Conservation (phyloP, 2,888 invertebrate species). For the Micropterix aruncella region DNA sequence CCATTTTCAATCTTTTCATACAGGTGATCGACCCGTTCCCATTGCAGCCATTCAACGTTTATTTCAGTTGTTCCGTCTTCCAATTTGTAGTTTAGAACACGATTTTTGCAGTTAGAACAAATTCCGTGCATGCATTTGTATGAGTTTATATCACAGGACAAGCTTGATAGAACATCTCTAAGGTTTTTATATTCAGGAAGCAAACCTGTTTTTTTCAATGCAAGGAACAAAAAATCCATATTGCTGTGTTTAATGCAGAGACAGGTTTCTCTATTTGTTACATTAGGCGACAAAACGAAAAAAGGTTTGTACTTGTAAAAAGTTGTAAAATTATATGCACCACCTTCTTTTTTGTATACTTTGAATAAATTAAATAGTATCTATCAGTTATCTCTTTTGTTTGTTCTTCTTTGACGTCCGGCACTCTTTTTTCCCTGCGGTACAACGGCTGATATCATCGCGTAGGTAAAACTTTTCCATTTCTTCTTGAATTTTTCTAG, state of each 20-base stretch:
- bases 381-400: neutral
- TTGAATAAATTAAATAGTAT: too few species aligned
- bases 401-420: neutral
- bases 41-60: conserved; percentile 3
- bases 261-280: conserved; percentile 1
- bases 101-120: neutral
- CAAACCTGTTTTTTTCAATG: neutral
- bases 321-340: too few species aligned
- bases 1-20: conserved; percentile 3
- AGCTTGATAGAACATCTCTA: neutral
- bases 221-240: neutral
- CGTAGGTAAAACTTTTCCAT: conserved; percentile 4
- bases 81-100: neutral
- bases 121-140: neutral
- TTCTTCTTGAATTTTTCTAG: conserved; percentile 3
- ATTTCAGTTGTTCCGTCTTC: conserved; percentile 2
- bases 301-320: conserved; percentile 4
- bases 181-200: neutral
- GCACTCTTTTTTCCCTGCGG: conserved; percentile 2
- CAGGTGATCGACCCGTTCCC: conserved; percentile 2
- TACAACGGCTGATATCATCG: conserved; percentile 2
- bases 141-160: conserved; percentile 5
- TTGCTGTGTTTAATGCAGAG: conserved; percentile 2
- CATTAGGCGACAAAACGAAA: conserved; percentile 3
- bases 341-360: too few species aligned